Base-by-base conservation (phyloP, 2,113 vertebrate genomes). In the Suricata suricatta region DNA sequence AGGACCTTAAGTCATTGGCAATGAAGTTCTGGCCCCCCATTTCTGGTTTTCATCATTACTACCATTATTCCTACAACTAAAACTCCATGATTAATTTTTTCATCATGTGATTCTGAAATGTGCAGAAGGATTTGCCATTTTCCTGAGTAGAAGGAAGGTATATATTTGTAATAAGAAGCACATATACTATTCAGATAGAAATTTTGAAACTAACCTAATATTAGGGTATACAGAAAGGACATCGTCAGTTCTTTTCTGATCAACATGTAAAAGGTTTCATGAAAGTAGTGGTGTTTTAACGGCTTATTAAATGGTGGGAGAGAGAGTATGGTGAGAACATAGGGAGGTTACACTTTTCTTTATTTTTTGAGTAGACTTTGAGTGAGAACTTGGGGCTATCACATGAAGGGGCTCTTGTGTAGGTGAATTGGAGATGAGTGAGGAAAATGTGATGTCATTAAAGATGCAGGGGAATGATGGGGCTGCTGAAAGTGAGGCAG, bases 401-500 rank as follows among this genome's bases (percentile, higher is more conserved):
- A 44, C n/a, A 47, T 41, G 7, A 76, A 84, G 13, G 21, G 16
- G 8, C 31, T 47, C 74, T 21, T 88, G 83, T 52, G 15, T n/a
- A 19, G 25, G 47, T 50, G 47, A 41, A 57, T 16, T 33, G 13
- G 69, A 25, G 13, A 12, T 60, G 63, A 79, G 10, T 5, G 7
- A 57, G 23, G 17, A 23, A 50, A 29, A 4, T 12, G 29, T 33
- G 21, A 17, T 19, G 12, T 35, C 35, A 60, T 2, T 7, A 17
- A n/a, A 54, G 33, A 63, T n/a, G 44, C 17, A 41, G 27, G 57
- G 3, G 44, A 66, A 10, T 12, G n/a, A 0, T 77, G 35, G 15
- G 1, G 8, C 7, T 33, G 11, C 17, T 7, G 14, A 19, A 0
- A 21, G 33, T 3, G 25, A 23, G 16, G 25, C 57, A 41, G n/a